These are phyloP conservation scores for Monochamus alternatus DNA, from an alignment of 2,888 invertebrate genomes.

Conservation along the genomic window DNA sequence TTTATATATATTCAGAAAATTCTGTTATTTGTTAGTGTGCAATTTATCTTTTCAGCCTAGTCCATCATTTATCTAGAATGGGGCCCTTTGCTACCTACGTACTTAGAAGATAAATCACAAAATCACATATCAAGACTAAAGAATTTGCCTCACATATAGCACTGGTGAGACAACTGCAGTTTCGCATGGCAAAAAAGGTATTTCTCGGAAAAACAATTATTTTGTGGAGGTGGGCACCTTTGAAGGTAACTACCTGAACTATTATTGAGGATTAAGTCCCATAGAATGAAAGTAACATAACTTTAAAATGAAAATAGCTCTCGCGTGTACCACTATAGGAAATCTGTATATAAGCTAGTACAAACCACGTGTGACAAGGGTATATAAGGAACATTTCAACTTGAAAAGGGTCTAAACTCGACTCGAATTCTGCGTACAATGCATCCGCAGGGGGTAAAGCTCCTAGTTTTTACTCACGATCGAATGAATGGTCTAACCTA, in stretches of 20 bases:
- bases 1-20: no score
- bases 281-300: conserved; percentile 50
- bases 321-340: conserved; percentile 45
- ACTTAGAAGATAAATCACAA: not conserved
- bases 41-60: not conserved
- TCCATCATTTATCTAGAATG: not conserved
- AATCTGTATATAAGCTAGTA: conserved; percentile 45
- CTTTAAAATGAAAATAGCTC: conserved; percentile 47
- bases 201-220: conserved; percentile 62
- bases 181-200: conserved; percentile 43
- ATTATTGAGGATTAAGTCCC: conserved; percentile 48
- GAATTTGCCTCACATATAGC: conserved; percentile 19
- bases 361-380: conserved; percentile 54
- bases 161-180: conserved; percentile 25
- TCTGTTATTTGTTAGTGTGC: not conserved
- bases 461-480: conserved; percentile 70
- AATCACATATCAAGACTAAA: conserved; percentile 18
- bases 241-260: conserved; percentile 47
- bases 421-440: conserved; percentile 63
- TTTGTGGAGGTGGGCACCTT: conserved; percentile 52
- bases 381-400: conserved; percentile 51
- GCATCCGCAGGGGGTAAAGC: conserved; percentile 68
- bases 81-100: not conserved
- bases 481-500: conserved; percentile 68
- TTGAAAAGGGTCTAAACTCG: conserved; percentile 44